A percentile compares a stretch with the other conserved stretches of the same genome.
Conservation (phyloP, 2,888 invertebrate species). For the Eubasilissa splendida region DNA sequence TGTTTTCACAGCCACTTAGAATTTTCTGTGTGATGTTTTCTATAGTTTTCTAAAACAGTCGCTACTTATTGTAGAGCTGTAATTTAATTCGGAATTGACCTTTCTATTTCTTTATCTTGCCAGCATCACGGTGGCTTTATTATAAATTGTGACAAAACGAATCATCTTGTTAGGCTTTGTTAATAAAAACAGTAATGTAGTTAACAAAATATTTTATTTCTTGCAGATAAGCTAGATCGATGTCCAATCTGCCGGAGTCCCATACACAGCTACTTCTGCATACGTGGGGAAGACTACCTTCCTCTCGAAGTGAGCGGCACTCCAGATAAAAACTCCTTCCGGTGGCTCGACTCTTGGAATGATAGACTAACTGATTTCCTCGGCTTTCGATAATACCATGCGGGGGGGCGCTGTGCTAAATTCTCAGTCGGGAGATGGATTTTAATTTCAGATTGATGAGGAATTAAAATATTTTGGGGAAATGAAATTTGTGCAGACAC, state of each 20-base stretch:
- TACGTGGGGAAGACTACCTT: constrained; percentile 83
- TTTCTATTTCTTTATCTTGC: background rate
- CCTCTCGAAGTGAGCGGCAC: constrained; percentile 71
- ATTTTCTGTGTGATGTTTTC: no score
- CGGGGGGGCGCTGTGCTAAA: background rate
- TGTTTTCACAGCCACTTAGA: no score
- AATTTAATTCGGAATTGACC: background rate
- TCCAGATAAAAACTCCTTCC: constrained; percentile 65
- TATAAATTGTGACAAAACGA: no score
- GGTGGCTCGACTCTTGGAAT: constrained; percentile 77
- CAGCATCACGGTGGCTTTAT: background rate
- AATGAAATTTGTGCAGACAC: no score
- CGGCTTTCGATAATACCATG: constrained; percentile 70
- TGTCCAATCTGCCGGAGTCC: constrained; percentile 91
- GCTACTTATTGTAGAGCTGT: no score
- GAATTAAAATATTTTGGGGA: background rate
- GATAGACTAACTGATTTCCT: constrained; percentile 82
- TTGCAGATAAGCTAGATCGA: constrained; percentile 81
- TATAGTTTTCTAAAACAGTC: no score
- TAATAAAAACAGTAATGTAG: background rate
- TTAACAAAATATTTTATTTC: background rate
- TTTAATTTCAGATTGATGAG: background rate
- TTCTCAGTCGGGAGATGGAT: background rate
- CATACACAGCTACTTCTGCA: constrained; percentile 89
- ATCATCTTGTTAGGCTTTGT: no score